Evolutionary conservation across 2,888 invertebrate genomes (phyloP), one percentile per base, ranked within the genome.

Genomic region (Polymixis lichenea): DNA sequence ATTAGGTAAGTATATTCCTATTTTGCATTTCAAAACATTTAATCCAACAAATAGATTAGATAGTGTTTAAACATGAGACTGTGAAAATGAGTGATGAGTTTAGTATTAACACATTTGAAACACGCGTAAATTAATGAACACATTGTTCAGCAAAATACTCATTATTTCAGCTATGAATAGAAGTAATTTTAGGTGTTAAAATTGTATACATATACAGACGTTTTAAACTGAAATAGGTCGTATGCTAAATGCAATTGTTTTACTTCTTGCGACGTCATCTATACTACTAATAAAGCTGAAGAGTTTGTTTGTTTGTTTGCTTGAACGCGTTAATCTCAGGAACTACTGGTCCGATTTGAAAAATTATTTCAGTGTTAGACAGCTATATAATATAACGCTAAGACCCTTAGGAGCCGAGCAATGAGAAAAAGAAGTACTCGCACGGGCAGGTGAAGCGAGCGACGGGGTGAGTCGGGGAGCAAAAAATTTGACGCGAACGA

Each of bases 61-160:
- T 49, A 73, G 73, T 65, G n/a, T 73, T 49, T 65, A 49, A 28
- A 15, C 46, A 65, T 11, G 8, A 56, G 13, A n/a, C 46, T 0
- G n/a, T 19, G 28, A 32, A n/a, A 25, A 43, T 72, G 28, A 62
- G 70, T 53, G 19, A 78, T 55, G 53, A 46, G 17, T 55, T 15
- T 17, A 51, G 46, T 55, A 38, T 61, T 5, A 72, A 68, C 68
- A 77, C 28, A 77, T 76, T 58, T 38, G 56, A 17, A 56, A 67
- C 56, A 58, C 5, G 28, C 32, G 25, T 68, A 60, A 53, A 78
- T 77, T 62, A 77, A 28, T 28, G 3, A 32, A 62, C 72, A 56
- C 28, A n/a, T 49, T 56, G 28, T 77, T 55, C n/a, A 13, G 17
- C 55, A 32, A 58, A 58, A 51, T 58, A 17, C 28, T 56, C 7